Percentiles rank a stretch among this genome's conserved stretches.
Conservation (phyloP, 2,113 vertebrate species). For the Thalassarche chlororhynchos region DNA sequence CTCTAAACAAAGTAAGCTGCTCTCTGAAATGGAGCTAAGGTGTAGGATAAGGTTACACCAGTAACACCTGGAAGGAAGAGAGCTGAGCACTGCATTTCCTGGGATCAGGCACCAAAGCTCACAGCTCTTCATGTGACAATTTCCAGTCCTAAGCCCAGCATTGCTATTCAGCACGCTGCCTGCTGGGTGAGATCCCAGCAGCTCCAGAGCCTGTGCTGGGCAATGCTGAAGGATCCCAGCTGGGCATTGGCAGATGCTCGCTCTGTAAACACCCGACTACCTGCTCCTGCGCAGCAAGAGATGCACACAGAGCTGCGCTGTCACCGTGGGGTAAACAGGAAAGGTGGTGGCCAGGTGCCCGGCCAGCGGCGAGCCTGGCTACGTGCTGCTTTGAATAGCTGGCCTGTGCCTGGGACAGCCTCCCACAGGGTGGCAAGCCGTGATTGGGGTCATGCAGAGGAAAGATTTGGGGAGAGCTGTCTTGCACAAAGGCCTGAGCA, state of each 20-base stretch:
- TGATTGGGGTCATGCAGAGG: not conserved
- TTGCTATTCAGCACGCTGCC: not conserved
- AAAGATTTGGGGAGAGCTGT: not conserved
- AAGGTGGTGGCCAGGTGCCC: slow-evolving; percentile 40
- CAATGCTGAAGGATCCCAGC: not conserved
- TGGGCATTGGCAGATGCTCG: not conserved
- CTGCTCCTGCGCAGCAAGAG: not conserved
- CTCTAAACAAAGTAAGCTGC: not conserved
- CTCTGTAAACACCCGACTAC: not conserved
- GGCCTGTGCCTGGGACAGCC: not conserved
- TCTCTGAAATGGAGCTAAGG: not conserved
- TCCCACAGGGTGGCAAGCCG: not conserved
- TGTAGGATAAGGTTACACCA: not conserved
- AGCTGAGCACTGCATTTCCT: rapidly evolving
- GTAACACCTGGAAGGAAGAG: not conserved
- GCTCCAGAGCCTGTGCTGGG: not conserved
- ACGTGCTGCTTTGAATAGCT: slow-evolving; percentile 7
- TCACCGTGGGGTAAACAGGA: slow-evolving; percentile 27
- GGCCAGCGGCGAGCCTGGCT: not conserved
- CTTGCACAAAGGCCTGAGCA: not conserved
- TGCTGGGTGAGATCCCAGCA: not conserved
- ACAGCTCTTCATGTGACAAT: not conserved
- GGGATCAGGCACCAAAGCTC: not conserved
- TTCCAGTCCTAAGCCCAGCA: not conserved
- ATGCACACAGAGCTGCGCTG: not conserved